These are phyloP conservation scores for Agrochola macilenta DNA, from an alignment of 2,888 invertebrate genomes.

Conservation along the genomic window DNA sequence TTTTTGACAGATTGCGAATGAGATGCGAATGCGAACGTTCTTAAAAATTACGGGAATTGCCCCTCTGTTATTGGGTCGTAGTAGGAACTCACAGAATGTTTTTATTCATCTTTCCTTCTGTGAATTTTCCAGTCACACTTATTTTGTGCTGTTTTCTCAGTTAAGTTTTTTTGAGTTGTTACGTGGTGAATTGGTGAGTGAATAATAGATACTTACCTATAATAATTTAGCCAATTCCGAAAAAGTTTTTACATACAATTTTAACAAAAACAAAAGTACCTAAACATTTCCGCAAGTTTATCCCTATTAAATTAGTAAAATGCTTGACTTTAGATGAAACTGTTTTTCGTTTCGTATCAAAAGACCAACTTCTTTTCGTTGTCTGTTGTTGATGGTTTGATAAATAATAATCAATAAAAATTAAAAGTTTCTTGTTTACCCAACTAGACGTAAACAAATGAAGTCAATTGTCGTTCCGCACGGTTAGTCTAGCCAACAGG, in stretches of 20 bases:
- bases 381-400: background rate
- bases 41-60: too few species aligned
- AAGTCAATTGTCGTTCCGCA: slow-evolving; percentile 37
- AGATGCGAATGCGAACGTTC: too few species aligned
- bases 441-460: slow-evolving; percentile 38
- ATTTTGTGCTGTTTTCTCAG: background rate
- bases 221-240: background rate
- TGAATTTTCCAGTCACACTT: background rate
- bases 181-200: too few species aligned
- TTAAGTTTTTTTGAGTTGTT: background rate
- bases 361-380: background rate
- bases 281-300: background rate
- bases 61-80: background rate
- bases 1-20: too few species aligned
- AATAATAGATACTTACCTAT: too few species aligned
- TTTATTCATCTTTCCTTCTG: background rate
- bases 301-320: background rate
- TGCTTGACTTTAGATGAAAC: background rate
- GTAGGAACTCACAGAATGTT: background rate
- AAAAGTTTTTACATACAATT: background rate
- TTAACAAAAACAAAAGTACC: too few species aligned
- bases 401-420: slow-evolving; percentile 25
- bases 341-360: background rate
- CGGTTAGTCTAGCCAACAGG: slow-evolving; percentile 29
- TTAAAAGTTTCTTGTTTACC: slow-evolving; percentile 23